Evolutionary conservation across 2,888 invertebrate genomes (phyloP).

Genomic region (Cabera pusaria): DNA sequence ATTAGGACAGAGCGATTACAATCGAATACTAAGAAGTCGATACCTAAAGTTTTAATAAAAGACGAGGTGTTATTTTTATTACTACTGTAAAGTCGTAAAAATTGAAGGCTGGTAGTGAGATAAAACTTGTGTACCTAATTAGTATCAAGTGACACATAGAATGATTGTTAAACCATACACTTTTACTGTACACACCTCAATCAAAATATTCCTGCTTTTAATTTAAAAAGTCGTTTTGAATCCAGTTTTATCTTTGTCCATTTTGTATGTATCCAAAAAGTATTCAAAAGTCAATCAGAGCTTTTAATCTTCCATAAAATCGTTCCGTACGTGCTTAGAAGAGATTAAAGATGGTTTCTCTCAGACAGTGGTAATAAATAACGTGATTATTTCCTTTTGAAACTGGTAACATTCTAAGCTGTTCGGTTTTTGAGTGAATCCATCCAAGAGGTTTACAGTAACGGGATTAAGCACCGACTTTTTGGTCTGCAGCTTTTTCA

Average conservation of each 20-base stretch:
- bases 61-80: slow-evolving; percentile 31
- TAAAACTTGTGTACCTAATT: slow-evolving; percentile 27
- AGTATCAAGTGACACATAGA: slow-evolving; percentile 20
- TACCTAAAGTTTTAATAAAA: slow-evolving; percentile 19
- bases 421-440: slow-evolving; percentile 60
- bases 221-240: no score
- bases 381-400: slow-evolving; percentile 77
- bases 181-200: background rate
- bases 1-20: slow-evolving; percentile 19
- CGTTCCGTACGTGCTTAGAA: slow-evolving; percentile 65
- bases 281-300: slow-evolving; percentile 66
- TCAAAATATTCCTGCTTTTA: no score
- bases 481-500: slow-evolving; percentile 24
- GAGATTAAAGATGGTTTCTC: slow-evolving; percentile 74
- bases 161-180: slow-evolving; percentile 1
- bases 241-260: no score
- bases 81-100: slow-evolving; percentile 35
- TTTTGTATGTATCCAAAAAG: slow-evolving; percentile 45
- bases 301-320: slow-evolving; percentile 77
- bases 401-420: slow-evolving; percentile 62
- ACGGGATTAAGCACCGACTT: slow-evolving; percentile 56
- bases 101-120: slow-evolving; percentile 22
- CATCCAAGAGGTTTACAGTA: slow-evolving; percentile 59
- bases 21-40: slow-evolving; percentile 23
- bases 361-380: slow-evolving; percentile 74